Evolutionary conservation across 2,888 invertebrate species (phyloP).

Genomic region (Acronicta psi): DNA sequence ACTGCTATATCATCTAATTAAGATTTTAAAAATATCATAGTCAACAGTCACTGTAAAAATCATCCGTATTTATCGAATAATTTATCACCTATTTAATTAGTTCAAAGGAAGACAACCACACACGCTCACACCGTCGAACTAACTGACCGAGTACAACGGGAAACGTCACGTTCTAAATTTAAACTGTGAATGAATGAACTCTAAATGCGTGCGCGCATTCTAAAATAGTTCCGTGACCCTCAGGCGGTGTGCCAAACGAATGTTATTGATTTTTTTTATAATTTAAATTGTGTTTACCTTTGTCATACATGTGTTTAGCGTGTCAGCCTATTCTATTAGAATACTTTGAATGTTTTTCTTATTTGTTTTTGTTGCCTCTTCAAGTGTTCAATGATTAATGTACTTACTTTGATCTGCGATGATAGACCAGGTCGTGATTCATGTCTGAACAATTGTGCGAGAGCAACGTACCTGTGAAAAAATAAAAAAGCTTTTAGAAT

Average conservation of each 20-base stretch:
- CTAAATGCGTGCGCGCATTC: constrained; percentile 75
- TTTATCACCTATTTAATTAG: constrained; percentile 37
- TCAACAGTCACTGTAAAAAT: constrained; percentile 17
- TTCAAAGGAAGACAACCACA: constrained; percentile 55
- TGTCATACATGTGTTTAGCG: constrained; percentile 31
- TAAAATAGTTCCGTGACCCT: constrained; percentile 73
- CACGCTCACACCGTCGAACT: constrained; percentile 62
- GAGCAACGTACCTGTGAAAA: constrained; percentile 46
- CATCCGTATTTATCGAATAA: constrained; percentile 20
- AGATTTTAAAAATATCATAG: constrained; percentile 24
- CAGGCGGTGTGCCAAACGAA: constrained; percentile 63
- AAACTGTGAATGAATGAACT: constrained; percentile 83
- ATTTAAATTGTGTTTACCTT: constrained; percentile 46
- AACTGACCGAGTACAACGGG: constrained; percentile 62
- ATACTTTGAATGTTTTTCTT: constrained; percentile 21
- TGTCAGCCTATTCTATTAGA: not conserved
- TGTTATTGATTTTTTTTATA: constrained; percentile 52
- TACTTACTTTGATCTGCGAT: constrained; percentile 48
- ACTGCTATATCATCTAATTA: too few species aligned
- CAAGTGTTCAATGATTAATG: constrained; percentile 28
- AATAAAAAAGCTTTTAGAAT: constrained; percentile 7
- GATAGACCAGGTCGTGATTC: constrained; percentile 15
- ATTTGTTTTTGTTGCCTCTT: constrained; percentile 31
- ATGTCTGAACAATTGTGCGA: constrained; percentile 8
- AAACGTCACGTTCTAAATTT: constrained; percentile 73